phyloP scores from a whole-genome alignment of 2,797 vertebrate genomes.

The Siniperca scherzeri region DNA sequence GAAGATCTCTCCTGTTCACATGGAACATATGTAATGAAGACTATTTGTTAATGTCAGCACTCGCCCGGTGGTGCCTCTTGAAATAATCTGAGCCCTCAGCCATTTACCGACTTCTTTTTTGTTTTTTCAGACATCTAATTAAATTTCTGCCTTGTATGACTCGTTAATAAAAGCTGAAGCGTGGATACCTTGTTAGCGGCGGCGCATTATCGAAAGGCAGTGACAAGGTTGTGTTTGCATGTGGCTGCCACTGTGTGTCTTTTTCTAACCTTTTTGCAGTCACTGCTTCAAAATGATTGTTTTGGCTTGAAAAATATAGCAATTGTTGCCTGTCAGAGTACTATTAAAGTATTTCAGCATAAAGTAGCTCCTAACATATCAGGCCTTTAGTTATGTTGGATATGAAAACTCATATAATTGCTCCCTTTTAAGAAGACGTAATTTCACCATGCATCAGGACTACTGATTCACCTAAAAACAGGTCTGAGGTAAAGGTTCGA shows the following conservation, averaged over 20 bases:
- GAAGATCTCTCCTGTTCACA: conserved; percentile 76
- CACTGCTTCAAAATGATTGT: conserved; percentile 53
- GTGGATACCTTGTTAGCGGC: conserved; percentile 80
- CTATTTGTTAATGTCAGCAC: conserved; percentile 87
- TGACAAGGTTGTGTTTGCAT: conserved; percentile 43
- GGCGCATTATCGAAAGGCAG: conserved; percentile 72
- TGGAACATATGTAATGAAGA: conserved; percentile 87
- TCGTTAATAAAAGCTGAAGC: conserved; percentile 82
- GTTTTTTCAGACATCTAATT: conserved; percentile 86
- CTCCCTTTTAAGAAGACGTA: conserved; percentile 31
- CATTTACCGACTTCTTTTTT: conserved; percentile 58
- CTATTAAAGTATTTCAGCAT: conserved; percentile 30
- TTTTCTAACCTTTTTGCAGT: conserved; percentile 18
- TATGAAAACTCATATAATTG: conserved; percentile 58
- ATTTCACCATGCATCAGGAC: conserved; percentile 41
- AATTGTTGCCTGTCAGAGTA: conserved; percentile 11
- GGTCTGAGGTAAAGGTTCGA: conserved; percentile 42
- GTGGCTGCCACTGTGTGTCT: conserved; percentile 7
- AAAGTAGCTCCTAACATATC: conserved; percentile 3
- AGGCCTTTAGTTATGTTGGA: conserved; percentile 43
- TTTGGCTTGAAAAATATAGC: conserved; percentile 34
- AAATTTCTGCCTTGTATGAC: conserved; percentile 81
- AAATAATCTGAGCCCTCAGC: conserved; percentile 63
- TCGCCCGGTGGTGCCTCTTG: conserved; percentile 62
- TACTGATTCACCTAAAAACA: conserved; percentile 55